Conservation (phyloP, 2,888 invertebrate species). For the Copidosoma aretas region DNA sequence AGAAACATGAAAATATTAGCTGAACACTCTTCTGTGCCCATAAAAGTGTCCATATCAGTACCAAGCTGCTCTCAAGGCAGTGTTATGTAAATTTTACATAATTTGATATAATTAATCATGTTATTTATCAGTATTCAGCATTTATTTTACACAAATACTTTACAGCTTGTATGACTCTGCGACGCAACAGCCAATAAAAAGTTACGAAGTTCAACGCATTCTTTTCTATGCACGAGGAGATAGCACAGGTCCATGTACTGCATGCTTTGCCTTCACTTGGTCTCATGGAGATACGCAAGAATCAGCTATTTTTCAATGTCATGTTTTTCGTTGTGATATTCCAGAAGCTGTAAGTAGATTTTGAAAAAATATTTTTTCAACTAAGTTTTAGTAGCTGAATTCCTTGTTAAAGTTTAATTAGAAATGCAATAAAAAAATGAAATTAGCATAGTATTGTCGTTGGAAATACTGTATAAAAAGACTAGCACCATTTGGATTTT, state of each 20-base stretch:
- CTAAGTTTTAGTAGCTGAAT: too few relatives aligned
- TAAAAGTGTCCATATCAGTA: conserved; percentile 90
- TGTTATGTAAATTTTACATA: conserved; percentile 79
- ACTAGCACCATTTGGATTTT: too few relatives aligned
- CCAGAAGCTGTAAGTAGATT: conserved; percentile 81
- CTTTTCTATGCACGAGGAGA: conserved; percentile 93
- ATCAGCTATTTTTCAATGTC: conserved; percentile 93
- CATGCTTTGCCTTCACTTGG: conserved; percentile 99
- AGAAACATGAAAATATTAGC: conserved; percentile 90
- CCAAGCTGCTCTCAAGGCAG: conserved; percentile 92
- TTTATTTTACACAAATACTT: conserved; percentile 2
- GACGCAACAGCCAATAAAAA: conserved; percentile 78
- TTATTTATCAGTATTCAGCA: conserved; percentile 1
- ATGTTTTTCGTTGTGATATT: conserved; percentile 95
- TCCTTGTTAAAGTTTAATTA: too few relatives aligned
- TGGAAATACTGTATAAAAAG: too few relatives aligned
- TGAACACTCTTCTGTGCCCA: conserved; percentile 71
- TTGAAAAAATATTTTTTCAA: neutral
- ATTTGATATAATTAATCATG: neutral
- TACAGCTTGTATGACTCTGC: conserved; percentile 81
- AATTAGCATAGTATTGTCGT: too few relatives aligned
- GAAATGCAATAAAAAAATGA: too few relatives aligned
- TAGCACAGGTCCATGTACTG: conserved; percentile 79
- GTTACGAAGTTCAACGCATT: conserved; percentile 91
- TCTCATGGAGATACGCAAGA: conserved; percentile 90